These are phyloP conservation scores for Amazona finschi DNA, from an alignment of 2,797 vertebrate genomes.

Conservation along the genomic window DNA sequence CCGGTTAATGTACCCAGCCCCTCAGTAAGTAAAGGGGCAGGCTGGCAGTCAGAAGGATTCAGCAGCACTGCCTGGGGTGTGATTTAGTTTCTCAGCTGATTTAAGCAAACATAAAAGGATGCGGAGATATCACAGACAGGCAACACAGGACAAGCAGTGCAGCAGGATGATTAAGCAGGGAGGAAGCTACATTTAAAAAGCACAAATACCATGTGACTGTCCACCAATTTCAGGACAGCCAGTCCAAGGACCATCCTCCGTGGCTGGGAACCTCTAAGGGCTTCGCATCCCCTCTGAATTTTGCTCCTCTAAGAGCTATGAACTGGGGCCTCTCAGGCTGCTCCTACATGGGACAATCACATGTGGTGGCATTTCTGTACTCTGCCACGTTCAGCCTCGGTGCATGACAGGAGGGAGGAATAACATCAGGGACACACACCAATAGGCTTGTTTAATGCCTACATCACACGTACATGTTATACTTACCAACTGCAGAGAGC, in stretches of 20 bases:
- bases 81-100: background rate
- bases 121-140: background rate
- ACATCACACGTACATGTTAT: fast-evolving
- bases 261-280: background rate
- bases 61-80: background rate
- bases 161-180: background rate
- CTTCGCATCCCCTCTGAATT: background rate
- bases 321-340: background rate
- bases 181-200: background rate
- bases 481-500: constrained; percentile 93
- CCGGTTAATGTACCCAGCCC: background rate
- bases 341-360: background rate
- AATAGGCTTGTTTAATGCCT: background rate
- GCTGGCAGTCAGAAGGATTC: background rate
- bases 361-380: background rate
- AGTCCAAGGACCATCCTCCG: background rate
- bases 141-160: background rate
- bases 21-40: background rate
- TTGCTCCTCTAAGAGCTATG: background rate
- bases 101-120: background rate
- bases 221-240: background rate
- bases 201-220: background rate
- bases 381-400: background rate
- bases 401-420: background rate
- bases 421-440: background rate